These are phyloP conservation scores for Microtus montanus DNA, from an alignment of 2,113 vertebrate genomes.

Conservation along the genomic window DNA sequence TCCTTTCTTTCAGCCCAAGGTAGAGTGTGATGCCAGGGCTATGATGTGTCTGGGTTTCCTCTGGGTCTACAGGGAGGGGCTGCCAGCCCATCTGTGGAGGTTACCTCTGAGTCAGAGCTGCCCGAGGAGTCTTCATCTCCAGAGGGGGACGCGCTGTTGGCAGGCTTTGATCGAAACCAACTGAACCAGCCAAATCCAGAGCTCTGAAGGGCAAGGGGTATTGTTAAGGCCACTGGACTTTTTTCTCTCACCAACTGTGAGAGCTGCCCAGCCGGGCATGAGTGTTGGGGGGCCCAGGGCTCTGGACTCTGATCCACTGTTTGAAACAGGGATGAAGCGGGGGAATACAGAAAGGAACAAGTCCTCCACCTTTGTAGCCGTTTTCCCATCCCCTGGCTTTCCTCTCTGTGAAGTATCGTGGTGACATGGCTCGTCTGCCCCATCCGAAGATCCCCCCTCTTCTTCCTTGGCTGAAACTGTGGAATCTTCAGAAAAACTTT, in stretches of 20 bases:
- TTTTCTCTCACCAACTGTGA: background rate
- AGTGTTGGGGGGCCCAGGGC: background rate
- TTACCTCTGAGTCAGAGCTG: slow-evolving; percentile 48
- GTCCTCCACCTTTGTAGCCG: slow-evolving; percentile 75
- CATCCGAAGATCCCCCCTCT: background rate
- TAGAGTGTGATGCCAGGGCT: accelerated
- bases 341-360: background rate
- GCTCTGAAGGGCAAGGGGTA: slow-evolving; percentile 76
- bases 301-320: too few species aligned
- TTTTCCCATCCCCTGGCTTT: background rate
- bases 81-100: accelerated
- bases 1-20: background rate
- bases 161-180: slow-evolving; percentile 90
- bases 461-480: slow-evolving; percentile 70
- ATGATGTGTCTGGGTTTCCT: background rate
- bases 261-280: accelerated
- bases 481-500: slow-evolving; percentile 72
- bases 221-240: accelerated
- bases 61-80: too few species aligned
- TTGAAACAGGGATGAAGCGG: background rate
- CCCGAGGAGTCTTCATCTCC: background rate
- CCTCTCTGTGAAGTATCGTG: background rate
- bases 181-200: slow-evolving; percentile 92
- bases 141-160: slow-evolving; percentile 53
- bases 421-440: background rate